Percentiles rank a stretch among this genome's conserved stretches.
Evolutionary conservation across 2,888 invertebrate species (phyloP).

Genomic region (Stictocephala bisonia): DNA sequence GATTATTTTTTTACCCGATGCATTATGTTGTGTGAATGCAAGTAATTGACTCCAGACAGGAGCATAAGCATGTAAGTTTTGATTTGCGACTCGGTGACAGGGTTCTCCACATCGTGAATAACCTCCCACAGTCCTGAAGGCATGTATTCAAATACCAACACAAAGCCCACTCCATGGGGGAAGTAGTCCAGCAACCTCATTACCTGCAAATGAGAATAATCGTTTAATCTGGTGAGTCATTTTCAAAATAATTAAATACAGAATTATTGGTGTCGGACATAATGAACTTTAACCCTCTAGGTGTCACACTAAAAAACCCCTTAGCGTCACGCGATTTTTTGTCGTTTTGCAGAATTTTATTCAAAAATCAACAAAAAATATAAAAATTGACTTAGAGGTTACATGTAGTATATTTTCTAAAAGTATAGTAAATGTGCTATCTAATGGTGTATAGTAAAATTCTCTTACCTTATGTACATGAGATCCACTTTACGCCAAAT

Average conservation of each 20-base stretch:
- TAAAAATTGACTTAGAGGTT: too few species aligned
- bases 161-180: slow-evolving; percentile 87
- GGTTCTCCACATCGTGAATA: slow-evolving; percentile 75
- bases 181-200: slow-evolving; percentile 90
- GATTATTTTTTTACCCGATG: slow-evolving; percentile 94
- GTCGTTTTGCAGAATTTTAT: too few species aligned
- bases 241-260: neutral
- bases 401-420: too few species aligned
- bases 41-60: slow-evolving; percentile 86
- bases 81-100: slow-evolving; percentile 78
- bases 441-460: too few species aligned
- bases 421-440: too few species aligned
- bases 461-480: too few species aligned
- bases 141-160: slow-evolving; percentile 94
- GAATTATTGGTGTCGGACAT: too few species aligned
- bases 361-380: too few species aligned
- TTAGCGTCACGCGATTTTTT: too few species aligned
- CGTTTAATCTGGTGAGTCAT: neutral
- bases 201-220: slow-evolving; percentile 72
- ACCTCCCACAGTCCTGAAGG: slow-evolving; percentile 87
- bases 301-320: too few species aligned
- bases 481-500: too few species aligned
- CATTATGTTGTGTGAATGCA: slow-evolving; percentile 91
- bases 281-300: too few species aligned
- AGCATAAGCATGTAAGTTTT: slow-evolving; percentile 92